A percentile compares a stretch with the other conserved stretches of the same genome.
phyloP scores from a whole-genome alignment of 2,888 invertebrate genomes.

The Protophormia terraenovae region DNA sequence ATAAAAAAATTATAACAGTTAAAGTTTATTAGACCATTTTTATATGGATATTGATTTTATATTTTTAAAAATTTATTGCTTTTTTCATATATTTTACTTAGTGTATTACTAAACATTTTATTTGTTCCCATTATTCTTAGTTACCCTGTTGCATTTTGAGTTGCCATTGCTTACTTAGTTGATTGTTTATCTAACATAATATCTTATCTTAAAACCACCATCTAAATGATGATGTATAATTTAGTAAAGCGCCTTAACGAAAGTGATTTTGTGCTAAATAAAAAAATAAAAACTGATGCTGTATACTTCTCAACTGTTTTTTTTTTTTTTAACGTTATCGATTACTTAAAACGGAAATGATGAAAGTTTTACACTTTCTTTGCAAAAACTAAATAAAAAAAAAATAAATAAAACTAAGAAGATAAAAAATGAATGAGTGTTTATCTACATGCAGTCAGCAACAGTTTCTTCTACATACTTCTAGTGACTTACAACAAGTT shows the following conservation, averaged over 20 bases:
- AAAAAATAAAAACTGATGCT: neutral
- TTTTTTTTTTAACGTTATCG: constrained; percentile 30
- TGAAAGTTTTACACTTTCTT: constrained; percentile 69
- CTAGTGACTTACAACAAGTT: constrained; percentile 37
- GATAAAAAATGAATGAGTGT: neutral
- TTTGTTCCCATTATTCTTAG: constrained; percentile 9
- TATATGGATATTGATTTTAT: too few relatives aligned
- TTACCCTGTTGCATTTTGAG: neutral
- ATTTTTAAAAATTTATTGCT: too few relatives aligned
- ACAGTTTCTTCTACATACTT: neutral
- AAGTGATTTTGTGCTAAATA: constrained; percentile 52
- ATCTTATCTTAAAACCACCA: constrained; percentile 35
- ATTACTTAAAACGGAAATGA: constrained; percentile 64
- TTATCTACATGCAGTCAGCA: neutral
- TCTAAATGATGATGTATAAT: constrained; percentile 57
- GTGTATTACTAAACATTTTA: neutral
- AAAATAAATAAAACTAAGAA: neutral
- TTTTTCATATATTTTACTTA: too few relatives aligned
- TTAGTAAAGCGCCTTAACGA: constrained; percentile 52
- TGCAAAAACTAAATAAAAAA: constrained; percentile 8
- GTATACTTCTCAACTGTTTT: constrained; percentile 20
- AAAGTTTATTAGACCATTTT: too few relatives aligned
- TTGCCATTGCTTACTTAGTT: neutral
- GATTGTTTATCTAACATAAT: constrained; percentile 25
- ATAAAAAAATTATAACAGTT: too few relatives aligned